phyloP scores from a whole-genome alignment of 1,140 invertebrate genomes.

The Saccostrea echinata region DNA sequence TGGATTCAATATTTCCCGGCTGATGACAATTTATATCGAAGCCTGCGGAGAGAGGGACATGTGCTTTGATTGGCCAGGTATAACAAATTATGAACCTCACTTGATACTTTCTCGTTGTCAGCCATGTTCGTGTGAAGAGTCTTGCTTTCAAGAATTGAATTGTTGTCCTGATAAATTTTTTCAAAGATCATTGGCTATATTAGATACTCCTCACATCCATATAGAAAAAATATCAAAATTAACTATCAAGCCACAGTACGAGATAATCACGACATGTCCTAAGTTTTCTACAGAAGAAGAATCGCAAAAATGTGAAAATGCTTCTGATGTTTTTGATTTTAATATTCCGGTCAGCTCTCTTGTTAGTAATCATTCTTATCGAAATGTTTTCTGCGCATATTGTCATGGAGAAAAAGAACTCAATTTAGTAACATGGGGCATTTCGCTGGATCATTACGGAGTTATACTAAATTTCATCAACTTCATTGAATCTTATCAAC shows the following conservation, averaged over 20 bases:
- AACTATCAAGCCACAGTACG: background rate
- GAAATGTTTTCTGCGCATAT: background rate
- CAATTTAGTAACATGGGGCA: background rate
- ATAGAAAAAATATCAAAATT: background rate
- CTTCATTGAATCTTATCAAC: background rate
- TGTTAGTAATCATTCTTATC: background rate
- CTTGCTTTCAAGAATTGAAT: background rate
- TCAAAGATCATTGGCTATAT: background rate
- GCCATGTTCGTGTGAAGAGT: background rate
- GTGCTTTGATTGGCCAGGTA: background rate
- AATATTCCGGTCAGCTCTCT: background rate
- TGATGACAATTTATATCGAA: background rate
- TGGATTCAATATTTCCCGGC: background rate
- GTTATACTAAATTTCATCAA: background rate
- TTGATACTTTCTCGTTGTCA: background rate
- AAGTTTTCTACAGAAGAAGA: background rate
- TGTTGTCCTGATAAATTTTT: constrained; percentile 19
- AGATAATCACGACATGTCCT: background rate
- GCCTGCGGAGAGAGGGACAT: background rate
- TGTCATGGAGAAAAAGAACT: background rate
- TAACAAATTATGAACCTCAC: background rate
- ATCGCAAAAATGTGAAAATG: background rate
- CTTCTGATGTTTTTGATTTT: background rate
- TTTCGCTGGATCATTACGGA: background rate
- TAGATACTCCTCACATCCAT: background rate